These are phyloP conservation scores for Pterocles gutturalis DNA, from an alignment of 2,113 vertebrate species.

Conservation along the genomic window DNA sequence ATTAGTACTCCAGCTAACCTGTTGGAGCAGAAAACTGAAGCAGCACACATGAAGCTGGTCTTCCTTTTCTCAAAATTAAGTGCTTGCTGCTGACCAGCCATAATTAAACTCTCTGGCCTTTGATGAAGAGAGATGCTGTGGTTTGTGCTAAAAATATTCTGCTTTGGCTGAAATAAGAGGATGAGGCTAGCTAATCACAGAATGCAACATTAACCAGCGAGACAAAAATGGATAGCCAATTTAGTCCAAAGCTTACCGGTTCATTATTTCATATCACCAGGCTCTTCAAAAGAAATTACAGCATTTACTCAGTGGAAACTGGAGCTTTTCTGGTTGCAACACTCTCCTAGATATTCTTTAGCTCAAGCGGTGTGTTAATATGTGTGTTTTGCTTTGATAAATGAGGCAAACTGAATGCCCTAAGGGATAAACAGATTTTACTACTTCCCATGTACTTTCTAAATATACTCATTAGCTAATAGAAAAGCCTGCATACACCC, in stretches of 20 bases:
- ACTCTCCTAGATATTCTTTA: background rate
- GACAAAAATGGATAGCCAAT: constrained; percentile 41
- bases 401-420: background rate
- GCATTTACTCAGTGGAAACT: background rate
- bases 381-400: background rate
- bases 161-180: background rate
- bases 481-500: background rate
- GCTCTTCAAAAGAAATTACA: constrained; percentile 34
- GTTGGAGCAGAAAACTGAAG: background rate
- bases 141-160: constrained; percentile 17
- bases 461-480: background rate
- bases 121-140: background rate
- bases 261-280: constrained; percentile 58
- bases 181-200: constrained; percentile 33
- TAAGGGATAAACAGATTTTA: background rate
- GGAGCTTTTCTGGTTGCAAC: background rate
- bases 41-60: background rate
- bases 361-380: background rate
- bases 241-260: constrained; percentile 27
- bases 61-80: background rate
- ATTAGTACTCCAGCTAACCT: background rate
- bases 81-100: background rate
- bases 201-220: constrained; percentile 51
- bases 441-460: background rate
- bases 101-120: background rate